Conservation (phyloP, 2,888 invertebrate species). For the Macrostomum cliftonense region DNA sequence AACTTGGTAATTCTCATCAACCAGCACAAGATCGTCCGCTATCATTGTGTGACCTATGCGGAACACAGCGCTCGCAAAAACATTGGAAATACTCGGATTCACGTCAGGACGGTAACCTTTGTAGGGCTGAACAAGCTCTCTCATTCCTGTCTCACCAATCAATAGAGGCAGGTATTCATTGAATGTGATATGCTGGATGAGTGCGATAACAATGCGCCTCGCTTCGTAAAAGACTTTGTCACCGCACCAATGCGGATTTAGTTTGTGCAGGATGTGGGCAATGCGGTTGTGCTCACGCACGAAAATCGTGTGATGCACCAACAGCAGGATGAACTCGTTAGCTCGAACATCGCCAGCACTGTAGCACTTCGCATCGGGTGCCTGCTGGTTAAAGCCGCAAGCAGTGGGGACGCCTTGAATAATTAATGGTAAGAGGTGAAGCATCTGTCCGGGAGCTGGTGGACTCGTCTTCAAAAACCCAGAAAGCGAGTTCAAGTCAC, state of each 20-base stretch:
- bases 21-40: background rate
- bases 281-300: conserved; percentile 64
- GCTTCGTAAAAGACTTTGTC: conserved; percentile 63
- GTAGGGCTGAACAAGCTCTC: conserved; percentile 53
- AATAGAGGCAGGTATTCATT: conserved; percentile 42
- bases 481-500: conserved; percentile 47
- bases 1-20: no score
- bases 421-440: conserved; percentile 63
- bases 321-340: conserved; percentile 64
- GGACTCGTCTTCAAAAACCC: conserved; percentile 52
- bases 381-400: background rate
- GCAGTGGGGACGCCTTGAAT: conserved; percentile 55
- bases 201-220: conserved; percentile 20
- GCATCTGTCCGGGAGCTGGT: conserved; percentile 43
- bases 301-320: conserved; percentile 65
- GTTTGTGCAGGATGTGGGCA: conserved; percentile 43
- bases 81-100: conserved; percentile 19
- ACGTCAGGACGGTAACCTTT: conserved; percentile 55
- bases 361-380: conserved; percentile 60
- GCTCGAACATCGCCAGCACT: conserved; percentile 58
- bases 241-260: conserved; percentile 61
- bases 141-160: conserved; percentile 49
- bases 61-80: conserved; percentile 26
- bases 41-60: conserved; percentile 23
- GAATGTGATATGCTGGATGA: conserved; percentile 23